Percentiles rank a stretch among this genome's conserved stretches.
These are phyloP conservation scores for Lepilemur ruficaudatus DNA, from an alignment of 2,797 vertebrate genomes.

Conservation along the genomic window DNA sequence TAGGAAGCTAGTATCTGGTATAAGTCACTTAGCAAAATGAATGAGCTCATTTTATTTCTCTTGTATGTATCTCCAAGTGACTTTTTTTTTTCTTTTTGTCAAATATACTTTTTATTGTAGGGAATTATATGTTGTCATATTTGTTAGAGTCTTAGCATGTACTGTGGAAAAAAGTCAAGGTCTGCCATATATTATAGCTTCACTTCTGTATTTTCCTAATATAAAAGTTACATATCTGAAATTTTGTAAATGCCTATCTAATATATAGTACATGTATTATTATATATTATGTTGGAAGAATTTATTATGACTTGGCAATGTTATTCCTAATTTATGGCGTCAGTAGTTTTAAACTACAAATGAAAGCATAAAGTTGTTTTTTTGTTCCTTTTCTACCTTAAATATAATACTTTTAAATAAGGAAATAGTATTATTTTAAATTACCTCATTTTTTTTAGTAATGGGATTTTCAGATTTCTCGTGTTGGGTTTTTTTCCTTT, in stretches of 20 bases:
- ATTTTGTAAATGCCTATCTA: not conserved
- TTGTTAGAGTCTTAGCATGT: not conserved
- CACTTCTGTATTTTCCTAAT: not conserved
- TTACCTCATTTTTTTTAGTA: not conserved
- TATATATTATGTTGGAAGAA: not conserved
- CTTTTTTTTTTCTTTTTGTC: not conserved
- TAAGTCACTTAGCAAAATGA: not conserved
- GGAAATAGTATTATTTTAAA: not conserved
- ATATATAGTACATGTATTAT: not conserved
- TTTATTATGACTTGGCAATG: not conserved
- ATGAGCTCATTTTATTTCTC: not conserved
- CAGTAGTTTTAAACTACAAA: not conserved
- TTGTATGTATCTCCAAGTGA: not conserved
- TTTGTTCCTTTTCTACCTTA: not conserved
- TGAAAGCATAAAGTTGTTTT: not conserved
- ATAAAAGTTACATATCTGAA: not conserved
- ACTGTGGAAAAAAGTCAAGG: not conserved
- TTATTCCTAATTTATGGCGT: not conserved
- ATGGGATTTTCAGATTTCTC: not conserved
- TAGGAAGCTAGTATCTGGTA: not conserved
- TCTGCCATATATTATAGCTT: not conserved
- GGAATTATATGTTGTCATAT: not conserved
- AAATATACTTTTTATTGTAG: not conserved
- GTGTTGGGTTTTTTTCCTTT: not conserved
- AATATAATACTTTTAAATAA: not conserved